Percentiles rank a stretch among this genome's conserved stretches.
phyloP scores from a whole-genome alignment of 2,888 invertebrate genomes.

The Cryptus viduatorius region DNA sequence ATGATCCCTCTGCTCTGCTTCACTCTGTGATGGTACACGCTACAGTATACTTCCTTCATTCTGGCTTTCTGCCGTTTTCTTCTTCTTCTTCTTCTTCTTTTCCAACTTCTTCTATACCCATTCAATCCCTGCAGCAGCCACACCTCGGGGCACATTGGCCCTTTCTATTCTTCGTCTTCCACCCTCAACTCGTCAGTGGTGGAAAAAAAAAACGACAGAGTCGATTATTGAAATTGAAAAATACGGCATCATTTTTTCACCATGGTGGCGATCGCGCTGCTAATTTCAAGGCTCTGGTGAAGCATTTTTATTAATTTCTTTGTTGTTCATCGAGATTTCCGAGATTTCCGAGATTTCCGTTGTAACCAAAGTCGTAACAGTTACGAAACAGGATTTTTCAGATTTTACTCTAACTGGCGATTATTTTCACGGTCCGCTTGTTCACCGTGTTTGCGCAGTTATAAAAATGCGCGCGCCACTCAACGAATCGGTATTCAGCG shows the following conservation, averaged over 20 bases:
- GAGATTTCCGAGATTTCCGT: too few species aligned
- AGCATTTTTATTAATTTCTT: neutral
- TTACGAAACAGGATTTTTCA: too few species aligned
- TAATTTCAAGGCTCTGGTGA: neutral
- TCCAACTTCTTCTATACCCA: constrained; percentile 10
- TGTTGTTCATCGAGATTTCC: neutral
- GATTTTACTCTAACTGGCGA: too few species aligned
- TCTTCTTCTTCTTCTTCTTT: constrained; percentile 21
- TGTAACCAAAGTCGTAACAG: too few species aligned
- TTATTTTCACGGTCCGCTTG: too few species aligned
- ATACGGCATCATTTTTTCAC: constrained; percentile 68
- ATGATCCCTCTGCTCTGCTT: constrained; percentile 58
- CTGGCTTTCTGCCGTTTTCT: constrained; percentile 43
- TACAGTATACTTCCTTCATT: constrained; percentile 36
- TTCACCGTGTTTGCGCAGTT: too few species aligned
- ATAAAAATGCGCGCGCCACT: too few species aligned
- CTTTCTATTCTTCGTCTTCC: constrained; percentile 33
- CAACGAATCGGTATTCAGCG: too few species aligned
- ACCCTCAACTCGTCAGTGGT: constrained; percentile 51
- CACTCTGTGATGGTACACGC: constrained; percentile 27
- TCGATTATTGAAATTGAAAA: constrained; percentile 71
- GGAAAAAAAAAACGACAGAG: neutral
- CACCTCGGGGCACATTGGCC: constrained; percentile 28
- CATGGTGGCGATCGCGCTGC: constrained; percentile 33
- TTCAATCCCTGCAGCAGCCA: constrained; percentile 44